These are phyloP conservation scores for Trematomus bernacchii DNA, from an alignment of 2,797 vertebrate species.

Conservation along the genomic window DNA sequence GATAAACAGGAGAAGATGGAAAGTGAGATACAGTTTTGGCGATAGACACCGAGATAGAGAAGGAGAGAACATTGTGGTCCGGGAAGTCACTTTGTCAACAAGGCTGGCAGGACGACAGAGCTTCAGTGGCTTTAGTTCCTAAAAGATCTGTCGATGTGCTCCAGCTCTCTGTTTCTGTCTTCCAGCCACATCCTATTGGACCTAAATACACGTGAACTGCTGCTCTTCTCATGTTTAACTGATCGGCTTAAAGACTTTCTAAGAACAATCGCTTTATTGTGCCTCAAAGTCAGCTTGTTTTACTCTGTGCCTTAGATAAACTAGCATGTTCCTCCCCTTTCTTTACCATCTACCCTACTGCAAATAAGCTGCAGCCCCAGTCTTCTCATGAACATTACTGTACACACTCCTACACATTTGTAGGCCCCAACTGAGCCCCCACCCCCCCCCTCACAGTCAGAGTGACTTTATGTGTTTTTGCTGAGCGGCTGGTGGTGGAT, in stretches of 20 bases:
- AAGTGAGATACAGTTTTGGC: slow-evolving; percentile 9
- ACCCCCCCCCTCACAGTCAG: slow-evolving; percentile 20
- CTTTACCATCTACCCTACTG: slow-evolving; percentile 13
- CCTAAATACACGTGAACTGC: slow-evolving; percentile 23
- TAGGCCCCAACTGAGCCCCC: slow-evolving; percentile 29
- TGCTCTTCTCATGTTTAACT: slow-evolving; percentile 51
- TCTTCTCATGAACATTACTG: slow-evolving; percentile 28
- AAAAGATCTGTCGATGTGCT: slow-evolving; percentile 34
- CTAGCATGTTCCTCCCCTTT: slow-evolving; percentile 14
- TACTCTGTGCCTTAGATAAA: slow-evolving; percentile 16
- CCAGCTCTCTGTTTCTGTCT: slow-evolving; percentile 29
- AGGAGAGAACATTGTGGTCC: slow-evolving; percentile 44
- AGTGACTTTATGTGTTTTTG: slow-evolving; percentile 28
- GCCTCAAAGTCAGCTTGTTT: slow-evolving; percentile 14
- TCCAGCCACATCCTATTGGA: slow-evolving; percentile 27
- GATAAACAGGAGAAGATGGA: slow-evolving; percentile 12
- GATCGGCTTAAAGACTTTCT: slow-evolving; percentile 31
- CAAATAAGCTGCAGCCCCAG: slow-evolving; percentile 24
- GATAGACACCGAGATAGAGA: background rate
- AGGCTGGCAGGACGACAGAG: slow-evolving; percentile 47
- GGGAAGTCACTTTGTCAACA: slow-evolving; percentile 47
- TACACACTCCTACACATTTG: slow-evolving; percentile 23
- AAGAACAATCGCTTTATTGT: slow-evolving; percentile 60
- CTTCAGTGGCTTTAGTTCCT: slow-evolving; percentile 53
- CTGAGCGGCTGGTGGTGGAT: slow-evolving; percentile 37